These are phyloP conservation scores for Sycophila sp. DNA, from an alignment of 1,140 invertebrate genomes.

Conservation along the genomic window DNA sequence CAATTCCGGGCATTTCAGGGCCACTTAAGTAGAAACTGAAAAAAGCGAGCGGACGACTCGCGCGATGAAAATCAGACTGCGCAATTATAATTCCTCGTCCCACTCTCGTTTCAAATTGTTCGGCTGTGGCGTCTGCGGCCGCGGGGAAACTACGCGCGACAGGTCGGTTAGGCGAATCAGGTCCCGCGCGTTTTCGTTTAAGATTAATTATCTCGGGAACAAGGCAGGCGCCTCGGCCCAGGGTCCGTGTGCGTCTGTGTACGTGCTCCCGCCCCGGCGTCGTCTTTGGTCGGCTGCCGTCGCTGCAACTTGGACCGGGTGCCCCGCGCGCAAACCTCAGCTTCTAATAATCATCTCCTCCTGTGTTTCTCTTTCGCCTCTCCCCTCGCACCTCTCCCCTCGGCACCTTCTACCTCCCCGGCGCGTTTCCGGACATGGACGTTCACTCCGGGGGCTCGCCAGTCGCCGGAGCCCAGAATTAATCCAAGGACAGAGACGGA, in stretches of 20 bases:
- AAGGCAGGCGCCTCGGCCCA: slow-evolving; percentile 39
- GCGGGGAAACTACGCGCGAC: neutral
- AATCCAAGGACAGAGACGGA: slow-evolving; percentile 4
- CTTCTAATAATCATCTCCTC: slow-evolving; percentile 53
- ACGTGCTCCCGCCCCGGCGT: neutral
- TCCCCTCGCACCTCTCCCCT: slow-evolving; percentile 35
- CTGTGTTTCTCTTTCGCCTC: neutral
- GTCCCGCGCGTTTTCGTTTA: slow-evolving; percentile 47
- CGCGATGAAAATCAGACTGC: neutral
- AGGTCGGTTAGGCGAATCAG: slow-evolving; percentile 26
- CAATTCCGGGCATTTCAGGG: no score
- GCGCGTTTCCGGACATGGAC: neutral
- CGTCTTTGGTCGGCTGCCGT: neutral
- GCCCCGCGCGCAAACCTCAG: slow-evolving; percentile 48
- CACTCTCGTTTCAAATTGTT: slow-evolving; percentile 5
- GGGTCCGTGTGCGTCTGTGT: no score
- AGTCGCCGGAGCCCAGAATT: neutral
- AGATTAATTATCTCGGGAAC: slow-evolving; percentile 61
- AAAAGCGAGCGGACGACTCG: no score
- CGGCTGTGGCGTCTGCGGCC: neutral
- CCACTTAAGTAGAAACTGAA: no score
- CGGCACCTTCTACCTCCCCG: slow-evolving; percentile 17
- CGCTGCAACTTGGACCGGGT: slow-evolving; percentile 40
- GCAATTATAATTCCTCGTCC: slow-evolving; percentile 18
- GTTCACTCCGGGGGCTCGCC: neutral